Evolutionary conservation across 2,888 invertebrate species (phyloP).

Genomic region (Pelosia muscerda): DNA sequence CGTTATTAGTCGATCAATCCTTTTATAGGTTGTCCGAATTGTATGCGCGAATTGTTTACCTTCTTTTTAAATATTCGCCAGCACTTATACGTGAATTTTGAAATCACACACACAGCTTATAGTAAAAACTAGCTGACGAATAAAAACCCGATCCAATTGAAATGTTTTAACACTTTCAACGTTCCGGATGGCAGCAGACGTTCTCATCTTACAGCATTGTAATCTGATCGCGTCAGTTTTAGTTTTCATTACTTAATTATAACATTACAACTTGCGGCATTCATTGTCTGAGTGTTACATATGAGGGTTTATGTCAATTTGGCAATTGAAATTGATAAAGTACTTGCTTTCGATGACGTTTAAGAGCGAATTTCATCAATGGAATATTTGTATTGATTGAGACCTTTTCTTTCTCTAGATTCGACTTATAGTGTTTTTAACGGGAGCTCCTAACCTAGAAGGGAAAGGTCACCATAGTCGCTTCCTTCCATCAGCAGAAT

Average conservation of each 20-base stretch:
- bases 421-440: too few relatives aligned
- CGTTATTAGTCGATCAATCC: too few relatives aligned
- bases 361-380: background rate
- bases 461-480: too few relatives aligned
- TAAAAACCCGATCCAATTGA: slow-evolving; percentile 55
- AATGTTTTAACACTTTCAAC: slow-evolving; percentile 56
- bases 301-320: slow-evolving; percentile 13
- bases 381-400: too few relatives aligned
- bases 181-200: slow-evolving; percentile 60
- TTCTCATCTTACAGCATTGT: slow-evolving; percentile 60
- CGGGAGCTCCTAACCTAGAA: too few relatives aligned
- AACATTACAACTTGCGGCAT: slow-evolving; percentile 47
- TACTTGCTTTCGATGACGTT: background rate
- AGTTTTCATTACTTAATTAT: slow-evolving; percentile 59
- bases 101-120: slow-evolving; percentile 34
- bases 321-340: background rate
- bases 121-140: slow-evolving; percentile 44
- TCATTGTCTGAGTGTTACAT: slow-evolving; percentile 30
- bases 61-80: background rate
- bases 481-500: too few relatives aligned
- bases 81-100: background rate
- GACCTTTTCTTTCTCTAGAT: too few relatives aligned
- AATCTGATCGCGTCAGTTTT: slow-evolving; percentile 63
- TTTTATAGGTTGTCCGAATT: too few relatives aligned
- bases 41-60: background rate